phyloP scores from a whole-genome alignment of 2,113 vertebrate species.

The Phalacrocorax pelagicus region DNA sequence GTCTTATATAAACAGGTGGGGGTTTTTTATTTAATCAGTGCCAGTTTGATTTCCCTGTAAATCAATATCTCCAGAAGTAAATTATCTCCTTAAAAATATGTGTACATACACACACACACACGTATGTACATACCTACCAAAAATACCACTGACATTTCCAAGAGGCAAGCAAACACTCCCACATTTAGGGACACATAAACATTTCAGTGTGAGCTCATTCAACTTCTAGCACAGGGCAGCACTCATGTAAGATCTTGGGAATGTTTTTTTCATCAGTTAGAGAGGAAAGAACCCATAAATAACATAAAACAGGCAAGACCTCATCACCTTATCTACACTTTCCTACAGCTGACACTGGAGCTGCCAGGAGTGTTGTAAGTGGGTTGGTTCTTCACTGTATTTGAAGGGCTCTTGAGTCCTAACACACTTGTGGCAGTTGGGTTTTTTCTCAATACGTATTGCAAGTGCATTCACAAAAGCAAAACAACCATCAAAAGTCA shows the following conservation, averaged over 20 bases:
- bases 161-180: neutral
- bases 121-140: neutral
- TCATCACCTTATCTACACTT: neutral
- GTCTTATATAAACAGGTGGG: neutral
- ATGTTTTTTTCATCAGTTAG: neutral
- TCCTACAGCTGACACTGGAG: neutral
- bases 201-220: neutral
- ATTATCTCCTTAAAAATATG: neutral
- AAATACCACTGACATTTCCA: neutral
- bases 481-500: constrained; percentile 59
- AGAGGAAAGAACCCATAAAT: neutral
- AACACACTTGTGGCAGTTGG: neutral
- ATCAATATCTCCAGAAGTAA: neutral
- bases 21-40: neutral
- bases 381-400: neutral
- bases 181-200: neutral
- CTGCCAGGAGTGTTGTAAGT: neutral
- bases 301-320: neutral
- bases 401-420: constrained; percentile 15
- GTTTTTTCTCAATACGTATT: constrained; percentile 14
- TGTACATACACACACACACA: accelerated
- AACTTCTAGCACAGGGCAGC: neutral
- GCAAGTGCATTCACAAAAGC: constrained; percentile 42
- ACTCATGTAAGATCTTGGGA: neutral
- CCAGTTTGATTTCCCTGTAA: neutral